Conservation (phyloP, 1,140 invertebrate species). For the Leptonema lineaticorne region DNA sequence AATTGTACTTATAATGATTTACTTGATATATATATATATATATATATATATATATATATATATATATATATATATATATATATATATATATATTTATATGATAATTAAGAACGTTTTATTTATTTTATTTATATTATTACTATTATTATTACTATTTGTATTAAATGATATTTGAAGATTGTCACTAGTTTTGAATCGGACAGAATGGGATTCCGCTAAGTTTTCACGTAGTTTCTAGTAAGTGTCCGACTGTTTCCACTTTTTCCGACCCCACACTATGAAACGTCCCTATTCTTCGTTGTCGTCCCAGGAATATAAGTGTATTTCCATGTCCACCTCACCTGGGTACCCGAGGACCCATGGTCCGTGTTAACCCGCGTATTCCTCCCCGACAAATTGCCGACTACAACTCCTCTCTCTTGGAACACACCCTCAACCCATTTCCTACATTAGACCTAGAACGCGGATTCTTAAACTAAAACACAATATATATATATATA, state of each 20-base stretch:
- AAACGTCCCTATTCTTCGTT: neutral
- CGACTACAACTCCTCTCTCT: conserved; percentile 2
- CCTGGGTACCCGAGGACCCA: conserved; percentile 29
- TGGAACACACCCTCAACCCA: neutral
- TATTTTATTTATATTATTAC: too few species aligned
- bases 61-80: too few species aligned
- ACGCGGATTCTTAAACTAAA: too few species aligned
- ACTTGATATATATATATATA: neutral
- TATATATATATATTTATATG: too few species aligned
- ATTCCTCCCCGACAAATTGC: conserved; percentile 34
- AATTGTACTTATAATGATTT: neutral
- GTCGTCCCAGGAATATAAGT: conserved; percentile 37
- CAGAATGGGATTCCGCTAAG: too few species aligned
- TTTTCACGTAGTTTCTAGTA: too few species aligned
- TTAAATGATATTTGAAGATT: too few species aligned
- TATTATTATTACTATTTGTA: too few species aligned
- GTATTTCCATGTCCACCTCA: conserved; percentile 39
- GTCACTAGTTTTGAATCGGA: too few species aligned
- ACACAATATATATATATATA: too few species aligned
- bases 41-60: neutral
- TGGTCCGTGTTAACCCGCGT: neutral
- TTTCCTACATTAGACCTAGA: neutral
- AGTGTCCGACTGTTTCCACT: too few species aligned
- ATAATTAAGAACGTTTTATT: too few species aligned
- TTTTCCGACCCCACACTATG: neutral